Evolutionary conservation across 2,888 invertebrate genomes (phyloP), one percentile per base, ranked within the genome.

Genomic region (Agrotis clavis): DNA sequence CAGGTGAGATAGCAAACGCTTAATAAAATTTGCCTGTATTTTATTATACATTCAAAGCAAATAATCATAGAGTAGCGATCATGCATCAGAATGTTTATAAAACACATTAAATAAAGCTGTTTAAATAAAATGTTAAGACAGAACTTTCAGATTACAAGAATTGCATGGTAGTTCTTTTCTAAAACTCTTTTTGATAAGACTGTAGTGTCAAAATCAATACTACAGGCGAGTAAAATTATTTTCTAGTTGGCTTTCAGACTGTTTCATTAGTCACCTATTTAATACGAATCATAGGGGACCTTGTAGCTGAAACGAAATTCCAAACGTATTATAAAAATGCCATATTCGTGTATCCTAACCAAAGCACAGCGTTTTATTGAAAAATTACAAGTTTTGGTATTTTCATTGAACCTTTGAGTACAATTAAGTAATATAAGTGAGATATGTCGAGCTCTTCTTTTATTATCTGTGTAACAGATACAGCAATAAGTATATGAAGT

Each of bases 381-480:
- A 62, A 73, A 67, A 25, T 65, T 74, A n/a, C 41, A 54, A 25
- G 45, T 62, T 85, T 86, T 77, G 66, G 77, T 85, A 77, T 72
- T 65, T 77, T 81, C 66, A 78, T 83, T 84, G 67, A 75, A 87
- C 86, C 86, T 86, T 81, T 73, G 75, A 89, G 90, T 90, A 90
- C 88, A 90, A 90, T 83, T 92, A 89, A 90, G 92, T 94, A 93
- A 90, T 85, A 70, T 92, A 93, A 93, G 94, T 94, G 93, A 94
- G 93, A 95, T 91, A 81, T 90, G 91, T 91, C 91, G 94, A 95
- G 95, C 94, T 94, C 94, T 90, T 92, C 89, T 86, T 91, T 90
- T 90, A 91, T 95, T 90, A 91, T 95, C 95, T 96, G 95, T 95
- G 90, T 92, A 91, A 95, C 95, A 95, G 96, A 95, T 88, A 91